A percentile compares a stretch with the other conserved stretches of the same genome.
phyloP scores from a whole-genome alignment of 2,113 vertebrate species.

The Meriones unguiculatus region DNA sequence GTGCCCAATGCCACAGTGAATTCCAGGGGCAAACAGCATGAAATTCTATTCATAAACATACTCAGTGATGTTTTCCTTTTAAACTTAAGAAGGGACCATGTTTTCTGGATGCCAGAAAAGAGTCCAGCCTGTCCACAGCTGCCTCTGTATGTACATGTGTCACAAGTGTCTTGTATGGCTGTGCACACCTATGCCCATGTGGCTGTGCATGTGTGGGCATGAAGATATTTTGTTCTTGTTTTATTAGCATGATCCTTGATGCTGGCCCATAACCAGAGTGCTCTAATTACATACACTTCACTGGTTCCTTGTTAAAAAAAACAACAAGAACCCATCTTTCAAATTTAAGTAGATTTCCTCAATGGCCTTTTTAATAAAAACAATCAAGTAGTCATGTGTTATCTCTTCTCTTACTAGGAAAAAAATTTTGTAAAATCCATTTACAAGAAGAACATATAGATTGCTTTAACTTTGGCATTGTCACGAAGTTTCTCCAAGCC shows the following conservation, averaged over 20 bases:
- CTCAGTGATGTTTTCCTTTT: not conserved
- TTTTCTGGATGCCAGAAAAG: slow-evolving; percentile 37
- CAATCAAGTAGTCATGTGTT: not conserved
- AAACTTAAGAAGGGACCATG: slow-evolving; percentile 24
- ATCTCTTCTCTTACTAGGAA: not conserved
- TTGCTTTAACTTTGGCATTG: slow-evolving; percentile 35
- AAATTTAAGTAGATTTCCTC: slow-evolving; percentile 57
- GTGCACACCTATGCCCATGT: not conserved
- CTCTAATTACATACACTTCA: slow-evolving; percentile 39
- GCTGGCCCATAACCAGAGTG: not conserved
- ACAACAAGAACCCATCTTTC: slow-evolving; percentile 9
- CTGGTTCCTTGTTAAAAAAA: not conserved
- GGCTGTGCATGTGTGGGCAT: not conserved
- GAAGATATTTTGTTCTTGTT: not conserved
- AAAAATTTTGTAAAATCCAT: not conserved
- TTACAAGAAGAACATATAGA: slow-evolving; percentile 36
- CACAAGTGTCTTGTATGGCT: not conserved
- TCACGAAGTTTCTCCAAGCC: slow-evolving; percentile 15
- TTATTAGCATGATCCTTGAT: slow-evolving; percentile 16
- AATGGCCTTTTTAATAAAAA: slow-evolving; percentile 5
- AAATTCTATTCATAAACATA: not conserved
- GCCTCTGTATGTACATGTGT: not conserved
- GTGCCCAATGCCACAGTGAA: slow-evolving; percentile 15
- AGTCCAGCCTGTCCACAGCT: not conserved
- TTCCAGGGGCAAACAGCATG: not conserved